A percentile compares a stretch with the other conserved stretches of the same genome.
These are phyloP conservation scores for Gasterosteus nipponicus DNA, from an alignment of 2,113 vertebrate genomes.

Conservation along the genomic window DNA sequence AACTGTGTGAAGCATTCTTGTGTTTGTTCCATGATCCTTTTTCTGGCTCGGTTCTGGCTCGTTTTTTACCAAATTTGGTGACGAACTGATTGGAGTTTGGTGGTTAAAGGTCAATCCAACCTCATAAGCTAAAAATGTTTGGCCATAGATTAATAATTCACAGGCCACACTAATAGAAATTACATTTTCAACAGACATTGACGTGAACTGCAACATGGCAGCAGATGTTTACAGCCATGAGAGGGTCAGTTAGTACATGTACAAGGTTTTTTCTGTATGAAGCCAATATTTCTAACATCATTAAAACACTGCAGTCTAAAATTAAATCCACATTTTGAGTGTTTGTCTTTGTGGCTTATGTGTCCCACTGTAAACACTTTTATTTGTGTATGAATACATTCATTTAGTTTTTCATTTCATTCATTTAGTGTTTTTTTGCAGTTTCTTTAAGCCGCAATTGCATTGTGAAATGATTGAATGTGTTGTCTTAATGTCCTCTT, in stretches of 20 bases:
- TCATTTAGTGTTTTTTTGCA: not conserved
- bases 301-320: not conserved
- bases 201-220: not conserved
- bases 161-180: not conserved
- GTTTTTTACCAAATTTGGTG: too few species aligned
- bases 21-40: too few species aligned
- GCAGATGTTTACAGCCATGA: not conserved
- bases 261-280: not conserved
- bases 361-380: not conserved
- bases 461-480: not conserved
- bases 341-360: not conserved
- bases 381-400: not conserved
- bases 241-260: not conserved
- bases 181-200: not conserved
- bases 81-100: not conserved
- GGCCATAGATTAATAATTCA: not conserved
- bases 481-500: not conserved
- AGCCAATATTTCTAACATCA: not conserved
- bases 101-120: not conserved
- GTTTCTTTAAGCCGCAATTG: not conserved
- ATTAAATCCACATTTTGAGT: not conserved
- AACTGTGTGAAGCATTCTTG: too few species aligned
- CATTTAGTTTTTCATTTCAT: not conserved
- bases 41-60: too few species aligned
- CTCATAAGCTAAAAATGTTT: not conserved